Evolutionary conservation across 2,113 vertebrate genomes (phyloP).

Genomic region (Ranitomeya variabilis): DNA sequence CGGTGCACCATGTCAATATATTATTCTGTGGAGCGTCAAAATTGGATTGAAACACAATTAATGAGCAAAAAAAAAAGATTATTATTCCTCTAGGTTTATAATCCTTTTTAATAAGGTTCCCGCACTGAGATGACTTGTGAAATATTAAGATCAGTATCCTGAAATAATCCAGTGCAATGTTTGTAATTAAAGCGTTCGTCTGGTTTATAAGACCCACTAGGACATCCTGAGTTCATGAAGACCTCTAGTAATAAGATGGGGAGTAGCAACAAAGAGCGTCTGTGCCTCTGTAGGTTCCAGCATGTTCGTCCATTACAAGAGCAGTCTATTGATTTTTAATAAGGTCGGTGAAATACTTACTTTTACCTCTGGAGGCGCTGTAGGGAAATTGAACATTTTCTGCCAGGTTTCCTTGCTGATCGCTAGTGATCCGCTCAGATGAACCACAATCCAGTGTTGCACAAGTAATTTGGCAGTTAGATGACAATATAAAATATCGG

Average conservation of each 20-base stretch:
- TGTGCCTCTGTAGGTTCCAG: background rate
- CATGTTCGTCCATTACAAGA: background rate
- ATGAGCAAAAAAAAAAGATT: background rate
- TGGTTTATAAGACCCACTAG: background rate
- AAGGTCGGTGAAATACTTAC: too few species aligned
- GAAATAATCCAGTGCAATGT: background rate
- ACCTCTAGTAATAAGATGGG: background rate
- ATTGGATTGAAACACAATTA: background rate
- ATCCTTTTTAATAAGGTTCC: slow-evolving; percentile 20
- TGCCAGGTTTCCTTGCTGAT: background rate
- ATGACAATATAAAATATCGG: too few species aligned
- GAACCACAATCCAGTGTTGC: too few species aligned
- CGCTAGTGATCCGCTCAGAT: too few species aligned
- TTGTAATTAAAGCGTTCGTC: background rate
- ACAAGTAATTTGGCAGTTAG: too few species aligned
- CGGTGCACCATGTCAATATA: background rate
- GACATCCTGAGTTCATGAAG: background rate
- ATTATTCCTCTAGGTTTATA: background rate
- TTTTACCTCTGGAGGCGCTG: background rate
- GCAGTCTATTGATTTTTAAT: too few species aligned
- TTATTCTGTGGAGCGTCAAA: background rate
- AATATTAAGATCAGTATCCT: background rate
- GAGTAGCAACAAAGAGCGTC: background rate
- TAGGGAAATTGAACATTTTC: background rate
- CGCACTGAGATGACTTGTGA: background rate